Evolutionary conservation across 2,797 vertebrate species (phyloP).

Genomic region (Pteropus rufus): DNA sequence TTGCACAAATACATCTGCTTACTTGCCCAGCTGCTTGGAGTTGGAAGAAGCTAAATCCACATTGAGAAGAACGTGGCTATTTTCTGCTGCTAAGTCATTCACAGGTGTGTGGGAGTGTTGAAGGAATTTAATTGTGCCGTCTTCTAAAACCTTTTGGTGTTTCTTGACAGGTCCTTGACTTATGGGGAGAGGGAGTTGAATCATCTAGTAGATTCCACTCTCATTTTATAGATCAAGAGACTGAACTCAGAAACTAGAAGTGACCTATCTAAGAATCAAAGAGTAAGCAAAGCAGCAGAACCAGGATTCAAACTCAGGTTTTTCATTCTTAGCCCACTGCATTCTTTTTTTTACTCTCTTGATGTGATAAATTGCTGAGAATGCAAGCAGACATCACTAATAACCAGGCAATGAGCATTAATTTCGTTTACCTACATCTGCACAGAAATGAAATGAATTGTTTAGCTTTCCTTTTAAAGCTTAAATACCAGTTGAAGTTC

Average conservation of each 20-base stretch:
- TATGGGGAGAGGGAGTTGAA: not conserved
- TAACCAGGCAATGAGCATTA: not conserved
- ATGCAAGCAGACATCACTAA: not conserved
- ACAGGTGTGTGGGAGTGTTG: not conserved
- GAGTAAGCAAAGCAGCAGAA: not conserved
- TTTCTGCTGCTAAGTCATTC: conserved; percentile 61
- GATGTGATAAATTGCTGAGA: not conserved
- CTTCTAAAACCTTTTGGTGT: conserved; percentile 33
- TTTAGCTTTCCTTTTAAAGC: not conserved
- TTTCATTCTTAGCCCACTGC: not conserved
- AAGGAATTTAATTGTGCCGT: not conserved
- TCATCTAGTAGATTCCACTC: not conserved
- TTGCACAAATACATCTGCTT: not conserved
- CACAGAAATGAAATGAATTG: not conserved
- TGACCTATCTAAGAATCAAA: not conserved
- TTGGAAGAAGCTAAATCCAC: conserved; percentile 42
- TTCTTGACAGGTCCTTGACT: not conserved
- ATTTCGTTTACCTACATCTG: not conserved
- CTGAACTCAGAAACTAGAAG: not conserved
- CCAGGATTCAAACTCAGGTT: not conserved
- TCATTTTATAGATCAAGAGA: not conserved
- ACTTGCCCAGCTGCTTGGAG: conserved; percentile 48
- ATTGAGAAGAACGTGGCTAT: not conserved
- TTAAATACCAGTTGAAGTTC: not conserved
- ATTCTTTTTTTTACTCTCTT: not conserved